phyloP scores from a whole-genome alignment of 2,113 vertebrate genomes.

The Vulpes ferrilata region DNA sequence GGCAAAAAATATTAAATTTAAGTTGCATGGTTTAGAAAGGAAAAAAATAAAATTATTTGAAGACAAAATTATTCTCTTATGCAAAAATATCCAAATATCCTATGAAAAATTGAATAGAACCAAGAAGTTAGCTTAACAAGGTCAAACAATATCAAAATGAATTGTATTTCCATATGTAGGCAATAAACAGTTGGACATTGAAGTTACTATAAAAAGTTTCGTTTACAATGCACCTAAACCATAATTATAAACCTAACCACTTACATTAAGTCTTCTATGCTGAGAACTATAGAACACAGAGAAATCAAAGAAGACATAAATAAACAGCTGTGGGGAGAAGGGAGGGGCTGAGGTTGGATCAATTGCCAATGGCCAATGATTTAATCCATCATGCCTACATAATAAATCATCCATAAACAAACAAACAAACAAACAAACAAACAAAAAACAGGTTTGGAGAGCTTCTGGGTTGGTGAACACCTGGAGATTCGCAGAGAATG shows the following conservation, averaged over 20 bases:
- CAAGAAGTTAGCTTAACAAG: too few species aligned
- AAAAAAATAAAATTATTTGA: too few species aligned
- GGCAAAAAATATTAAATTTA: too few species aligned
- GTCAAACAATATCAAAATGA: too few species aligned
- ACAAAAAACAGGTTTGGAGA: background rate
- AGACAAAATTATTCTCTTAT: too few species aligned
- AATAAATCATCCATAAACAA: background rate
- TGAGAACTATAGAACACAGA: background rate
- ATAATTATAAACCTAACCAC: background rate
- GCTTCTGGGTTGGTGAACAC: background rate
- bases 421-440: background rate
- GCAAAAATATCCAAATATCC: too few species aligned
- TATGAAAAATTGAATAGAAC: too few species aligned
- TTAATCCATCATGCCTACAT: background rate
- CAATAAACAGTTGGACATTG: background rate
- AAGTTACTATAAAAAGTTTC: background rate
- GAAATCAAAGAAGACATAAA: background rate
- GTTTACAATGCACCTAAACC: background rate
- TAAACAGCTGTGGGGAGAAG: background rate
- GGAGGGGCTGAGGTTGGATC: background rate
- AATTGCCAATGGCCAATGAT: background rate
- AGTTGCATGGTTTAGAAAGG: too few species aligned
- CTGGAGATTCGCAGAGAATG: background rate
- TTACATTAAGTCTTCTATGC: background rate
- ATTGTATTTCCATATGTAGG: too few species aligned